A percentile compares a stretch with the other conserved stretches of the same genome.
Conservation (phyloP, 1,140 invertebrate genomes). For the Mylabris phalerata region DNA sequence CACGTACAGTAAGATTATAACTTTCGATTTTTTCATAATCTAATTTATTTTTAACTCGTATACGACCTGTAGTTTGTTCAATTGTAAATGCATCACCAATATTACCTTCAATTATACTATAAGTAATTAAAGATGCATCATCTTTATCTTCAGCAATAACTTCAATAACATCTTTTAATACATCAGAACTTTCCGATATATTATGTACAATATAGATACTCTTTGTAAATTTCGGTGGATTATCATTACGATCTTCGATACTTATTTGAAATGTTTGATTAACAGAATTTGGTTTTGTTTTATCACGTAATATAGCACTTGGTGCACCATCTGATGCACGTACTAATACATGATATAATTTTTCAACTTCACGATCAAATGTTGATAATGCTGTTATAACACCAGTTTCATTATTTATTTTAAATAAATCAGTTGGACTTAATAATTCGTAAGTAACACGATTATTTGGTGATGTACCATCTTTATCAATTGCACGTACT, state of each 20-base stretch:
- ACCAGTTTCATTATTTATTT: conserved; percentile 73
- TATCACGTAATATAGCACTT: conserved; percentile 68
- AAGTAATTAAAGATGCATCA: conserved; percentile 71
- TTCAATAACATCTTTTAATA: conserved; percentile 71
- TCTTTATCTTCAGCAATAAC: conserved; percentile 75
- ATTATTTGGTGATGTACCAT: conserved; percentile 75
- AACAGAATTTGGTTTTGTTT: conserved; percentile 58
- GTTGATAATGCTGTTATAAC: conserved; percentile 69
- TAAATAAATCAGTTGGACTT: conserved; percentile 63
- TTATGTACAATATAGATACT: conserved; percentile 66
- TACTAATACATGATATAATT: conserved; percentile 77
- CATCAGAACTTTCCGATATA: conserved; percentile 75
- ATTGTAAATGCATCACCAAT: conserved; percentile 71
- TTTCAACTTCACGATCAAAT: conserved; percentile 75
- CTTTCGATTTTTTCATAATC: conserved; percentile 80
- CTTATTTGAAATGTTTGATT: conserved; percentile 74
- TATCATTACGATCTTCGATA: conserved; percentile 89
- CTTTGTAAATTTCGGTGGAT: conserved; percentile 71
- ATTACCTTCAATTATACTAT: conserved; percentile 74
- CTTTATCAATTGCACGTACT: conserved; percentile 77
- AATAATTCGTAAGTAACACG: conserved; percentile 69
- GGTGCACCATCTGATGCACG: conserved; percentile 79
- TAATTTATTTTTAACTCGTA: conserved; percentile 65
- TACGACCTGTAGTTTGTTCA: conserved; percentile 70
- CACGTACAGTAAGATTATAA: conserved; percentile 67